These are phyloP conservation scores for Mycetomoellerius zeteki DNA, from an alignment of 1,140 invertebrate genomes.

Conservation along the genomic window DNA sequence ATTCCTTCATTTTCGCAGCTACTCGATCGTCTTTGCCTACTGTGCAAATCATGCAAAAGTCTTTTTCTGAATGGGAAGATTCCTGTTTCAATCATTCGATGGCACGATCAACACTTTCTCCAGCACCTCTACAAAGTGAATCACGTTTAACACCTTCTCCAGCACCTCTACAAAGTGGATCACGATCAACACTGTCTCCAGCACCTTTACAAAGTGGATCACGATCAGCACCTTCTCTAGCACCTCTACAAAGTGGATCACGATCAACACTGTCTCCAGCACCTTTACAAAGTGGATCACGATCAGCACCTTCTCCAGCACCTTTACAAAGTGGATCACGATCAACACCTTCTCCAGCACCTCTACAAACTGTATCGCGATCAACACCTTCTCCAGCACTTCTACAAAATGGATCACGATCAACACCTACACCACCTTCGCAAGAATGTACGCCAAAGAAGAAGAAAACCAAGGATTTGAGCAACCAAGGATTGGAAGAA, in stretches of 20 bases:
- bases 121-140: too few species aligned
- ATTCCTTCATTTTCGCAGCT: conserved; percentile 7
- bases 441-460: not conserved
- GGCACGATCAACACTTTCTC: not conserved
- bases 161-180: conserved; percentile 22
- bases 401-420: too few species aligned
- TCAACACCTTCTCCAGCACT: too few species aligned
- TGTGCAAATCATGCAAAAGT: conserved; percentile 16
- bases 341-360: too few species aligned
- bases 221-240: too few species aligned
- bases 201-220: not conserved
- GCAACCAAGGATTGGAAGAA: conserved; percentile 2
- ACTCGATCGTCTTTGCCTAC: not conserved
- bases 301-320: too few species aligned
- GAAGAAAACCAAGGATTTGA: conserved; percentile 11
- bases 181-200: conserved; percentile 15
- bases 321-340: too few species aligned
- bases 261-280: too few species aligned
- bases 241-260: not conserved
- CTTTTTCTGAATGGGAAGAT: conserved; percentile 4
- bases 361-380: too few species aligned
- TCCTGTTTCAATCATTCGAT: conserved; percentile 2
- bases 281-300: too few species aligned
- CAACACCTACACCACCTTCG: too few species aligned
- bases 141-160: not conserved